Evolutionary conservation across 2,888 invertebrate genomes (phyloP), one percentile per base, ranked within the genome.

Genomic region (Eupsilia transversa): DNA sequence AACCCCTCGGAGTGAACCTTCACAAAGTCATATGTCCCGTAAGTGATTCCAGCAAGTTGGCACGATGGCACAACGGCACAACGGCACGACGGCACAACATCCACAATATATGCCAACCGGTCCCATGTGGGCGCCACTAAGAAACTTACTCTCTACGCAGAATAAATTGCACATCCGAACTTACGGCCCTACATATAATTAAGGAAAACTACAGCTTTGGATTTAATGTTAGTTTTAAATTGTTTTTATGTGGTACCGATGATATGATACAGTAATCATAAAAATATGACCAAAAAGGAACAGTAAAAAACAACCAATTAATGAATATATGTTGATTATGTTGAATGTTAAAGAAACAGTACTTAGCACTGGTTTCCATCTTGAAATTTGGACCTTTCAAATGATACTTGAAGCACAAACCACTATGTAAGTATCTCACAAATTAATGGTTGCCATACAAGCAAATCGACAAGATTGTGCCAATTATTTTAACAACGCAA

Each of bases 51-150:
- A 33, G 68, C 80, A 79, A 74, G 74, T 74, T 70, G 63, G 57
- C 56, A 27, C 33, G 23, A 30, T 9, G 70, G 57, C 78, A 23
- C 74, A 20, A 23, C 74, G 43, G 76, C 76, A 10, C 43, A 17
- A 27, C 41, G 46, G 61, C 68, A 5, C 69, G n/a, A 5, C 20
- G 56, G 38, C 68, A 57, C 59, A 27, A 61, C 71, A 63, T 80
- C 6, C 70, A 57, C 74, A 43, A 71, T 72, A 64, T 33, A 75
- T 76, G 77, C 61, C 80, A 65, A 71, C 72, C 65, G 73, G 64
- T 81, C 86, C 86, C 86, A 70, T 66, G 84, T 60, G 84, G 73
- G 57, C 66, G 73, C 72, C 73, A 84, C 73, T 81, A 75, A 68
- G 60, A 69, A 85, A 84, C 76, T 85, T 75, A 43, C 72, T 43